Evolutionary conservation across 2,113 vertebrate species (phyloP).

Genomic region (Pongo abelii): DNA sequence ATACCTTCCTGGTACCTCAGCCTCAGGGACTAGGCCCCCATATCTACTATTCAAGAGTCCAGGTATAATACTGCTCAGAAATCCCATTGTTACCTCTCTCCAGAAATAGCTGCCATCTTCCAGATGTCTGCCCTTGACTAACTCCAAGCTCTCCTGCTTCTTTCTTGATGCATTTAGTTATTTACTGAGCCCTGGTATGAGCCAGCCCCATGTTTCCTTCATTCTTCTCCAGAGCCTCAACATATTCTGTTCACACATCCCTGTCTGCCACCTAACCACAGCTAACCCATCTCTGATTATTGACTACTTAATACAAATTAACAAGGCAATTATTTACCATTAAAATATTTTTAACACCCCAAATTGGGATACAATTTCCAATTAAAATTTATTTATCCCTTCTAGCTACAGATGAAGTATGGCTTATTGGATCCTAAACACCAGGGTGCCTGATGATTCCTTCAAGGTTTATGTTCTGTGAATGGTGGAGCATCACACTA

Average conservation of each 20-base stretch:
- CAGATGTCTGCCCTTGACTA: neutral
- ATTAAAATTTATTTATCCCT: neutral
- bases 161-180: neutral
- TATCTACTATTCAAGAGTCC: neutral
- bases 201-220: neutral
- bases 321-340: neutral
- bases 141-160: neutral
- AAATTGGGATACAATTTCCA: neutral
- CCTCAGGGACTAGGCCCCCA: neutral
- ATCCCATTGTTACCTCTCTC: neutral
- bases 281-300: neutral
- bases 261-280: neutral
- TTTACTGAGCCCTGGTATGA: neutral
- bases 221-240: neutral
- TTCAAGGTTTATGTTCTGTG: neutral
- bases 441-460: neutral
- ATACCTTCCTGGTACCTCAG: neutral
- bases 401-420: neutral
- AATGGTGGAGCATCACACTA: neutral
- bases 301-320: neutral
- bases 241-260: neutral
- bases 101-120: neutral
- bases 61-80: neutral
- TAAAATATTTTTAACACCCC: conserved; percentile 3
- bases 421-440: neutral